These are phyloP conservation scores for Nylanderia fulva DNA, from an alignment of 1,140 invertebrate species.

Conservation along the genomic window DNA sequence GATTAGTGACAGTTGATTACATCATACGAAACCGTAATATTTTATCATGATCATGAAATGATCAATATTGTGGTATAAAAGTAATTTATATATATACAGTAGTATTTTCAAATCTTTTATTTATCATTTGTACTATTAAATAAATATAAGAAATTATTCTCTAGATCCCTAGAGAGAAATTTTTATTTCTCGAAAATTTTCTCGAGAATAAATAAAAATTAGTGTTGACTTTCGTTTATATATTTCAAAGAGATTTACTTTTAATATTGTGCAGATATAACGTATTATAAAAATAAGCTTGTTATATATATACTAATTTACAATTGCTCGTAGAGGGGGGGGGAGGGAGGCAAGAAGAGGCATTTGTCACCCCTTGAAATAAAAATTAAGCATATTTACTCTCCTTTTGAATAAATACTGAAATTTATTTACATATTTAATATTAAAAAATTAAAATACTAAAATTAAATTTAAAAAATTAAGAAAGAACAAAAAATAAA, in stretches of 20 bases:
- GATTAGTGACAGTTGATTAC: constrained; percentile 7
- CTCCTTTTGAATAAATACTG: too few species aligned
- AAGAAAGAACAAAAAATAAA: too few species aligned
- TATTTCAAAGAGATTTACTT: background rate
- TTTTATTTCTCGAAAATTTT: background rate
- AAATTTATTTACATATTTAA: too few species aligned
- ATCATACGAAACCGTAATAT: background rate
- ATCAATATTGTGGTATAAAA: background rate
- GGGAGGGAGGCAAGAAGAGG: too few species aligned
- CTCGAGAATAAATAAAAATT: background rate
- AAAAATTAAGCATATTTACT: too few species aligned
- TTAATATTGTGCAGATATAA: background rate
- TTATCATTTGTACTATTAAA: background rate
- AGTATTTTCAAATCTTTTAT: constrained; percentile 3
- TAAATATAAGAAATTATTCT: background rate
- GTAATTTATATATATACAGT: constrained; percentile 27
- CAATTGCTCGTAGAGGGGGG: too few species aligned
- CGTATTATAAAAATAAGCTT: background rate
- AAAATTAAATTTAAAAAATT: too few species aligned
- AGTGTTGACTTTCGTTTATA: background rate
- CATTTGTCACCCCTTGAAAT: too few species aligned
- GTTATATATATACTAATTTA: constrained; percentile 5
- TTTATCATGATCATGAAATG: constrained; percentile 17
- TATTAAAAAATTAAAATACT: too few species aligned
- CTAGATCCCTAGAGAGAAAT: background rate